phyloP scores from a whole-genome alignment of 2,113 vertebrate species.

The Cebus imitator region DNA sequence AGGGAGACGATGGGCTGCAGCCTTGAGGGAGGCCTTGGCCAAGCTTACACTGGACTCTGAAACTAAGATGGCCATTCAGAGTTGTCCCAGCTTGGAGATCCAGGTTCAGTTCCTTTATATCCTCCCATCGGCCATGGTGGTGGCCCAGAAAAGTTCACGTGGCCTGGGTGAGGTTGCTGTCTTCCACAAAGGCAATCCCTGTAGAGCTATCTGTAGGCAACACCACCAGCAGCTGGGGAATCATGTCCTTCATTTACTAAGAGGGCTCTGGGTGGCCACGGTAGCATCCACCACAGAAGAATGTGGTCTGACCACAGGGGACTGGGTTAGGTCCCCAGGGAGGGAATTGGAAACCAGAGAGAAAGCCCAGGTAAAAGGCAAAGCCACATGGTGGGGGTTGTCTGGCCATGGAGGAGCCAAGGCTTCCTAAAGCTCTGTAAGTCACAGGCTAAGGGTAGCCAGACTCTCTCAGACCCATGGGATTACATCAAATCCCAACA shows the following conservation, averaged over 20 bases:
- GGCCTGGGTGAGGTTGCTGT: neutral
- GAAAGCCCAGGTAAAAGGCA: neutral
- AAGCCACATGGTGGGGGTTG: rapidly evolving
- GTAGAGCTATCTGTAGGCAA: neutral
- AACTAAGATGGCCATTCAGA: neutral
- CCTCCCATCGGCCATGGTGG: neutral
- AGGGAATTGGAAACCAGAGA: neutral
- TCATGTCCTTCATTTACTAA: neutral
- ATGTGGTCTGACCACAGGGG: neutral
- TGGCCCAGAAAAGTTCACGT: neutral
- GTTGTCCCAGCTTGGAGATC: neutral
- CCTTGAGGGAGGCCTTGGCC: neutral
- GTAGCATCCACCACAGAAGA: neutral
- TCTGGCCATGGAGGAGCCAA: neutral
- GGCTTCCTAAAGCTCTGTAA: neutral
- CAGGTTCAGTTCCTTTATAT: neutral
- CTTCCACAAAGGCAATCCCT: neutral
- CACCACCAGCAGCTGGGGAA: neutral
- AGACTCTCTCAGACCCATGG: neutral
- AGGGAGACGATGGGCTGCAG: neutral
- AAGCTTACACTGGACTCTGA: neutral
- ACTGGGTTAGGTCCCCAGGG: neutral
- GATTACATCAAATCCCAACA: rapidly evolving
- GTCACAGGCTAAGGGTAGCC: neutral
- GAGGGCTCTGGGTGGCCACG: neutral